phyloP scores from a whole-genome alignment of 1,140 invertebrate species.

The Eriosoma lanigerum region DNA sequence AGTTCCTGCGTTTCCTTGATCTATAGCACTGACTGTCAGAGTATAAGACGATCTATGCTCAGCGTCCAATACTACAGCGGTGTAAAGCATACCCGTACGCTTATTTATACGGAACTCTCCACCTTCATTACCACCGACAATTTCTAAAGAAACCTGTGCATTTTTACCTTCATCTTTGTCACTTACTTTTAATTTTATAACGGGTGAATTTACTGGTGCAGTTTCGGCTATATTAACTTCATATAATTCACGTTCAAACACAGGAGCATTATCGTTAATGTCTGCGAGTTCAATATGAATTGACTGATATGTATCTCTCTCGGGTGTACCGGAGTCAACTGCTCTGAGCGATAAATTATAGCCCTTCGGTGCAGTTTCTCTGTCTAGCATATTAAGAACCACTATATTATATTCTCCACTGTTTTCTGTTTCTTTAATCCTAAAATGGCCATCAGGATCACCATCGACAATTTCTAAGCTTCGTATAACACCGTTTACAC shows the following conservation, averaged over 20 bases:
- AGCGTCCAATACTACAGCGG: constrained; percentile 79
- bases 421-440: constrained; percentile 65
- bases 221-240: constrained; percentile 85
- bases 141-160: constrained; percentile 80
- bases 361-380: constrained; percentile 72
- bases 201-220: constrained; percentile 82
- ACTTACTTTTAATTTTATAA: constrained; percentile 81
- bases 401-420: constrained; percentile 72
- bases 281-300: constrained; percentile 78
- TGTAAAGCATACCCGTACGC: constrained; percentile 86
- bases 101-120: constrained; percentile 84
- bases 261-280: constrained; percentile 80
- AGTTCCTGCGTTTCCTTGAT: constrained; percentile 80
- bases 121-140: constrained; percentile 89
- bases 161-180: constrained; percentile 82
- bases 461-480: constrained; percentile 84
- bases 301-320: constrained; percentile 71
- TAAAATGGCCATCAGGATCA: constrained; percentile 83
- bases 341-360: constrained; percentile 87
- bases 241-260: constrained; percentile 86
- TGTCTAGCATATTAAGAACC: constrained; percentile 73
- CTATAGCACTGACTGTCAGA: constrained; percentile 85
- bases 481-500: constrained; percentile 79
- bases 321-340: constrained; percentile 78
- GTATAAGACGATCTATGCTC: constrained; percentile 87